Evolutionary conservation across 53 echinoderm and acorn worm genomes (phyloP).

Genomic region (Echinometra lucunter): DNA sequence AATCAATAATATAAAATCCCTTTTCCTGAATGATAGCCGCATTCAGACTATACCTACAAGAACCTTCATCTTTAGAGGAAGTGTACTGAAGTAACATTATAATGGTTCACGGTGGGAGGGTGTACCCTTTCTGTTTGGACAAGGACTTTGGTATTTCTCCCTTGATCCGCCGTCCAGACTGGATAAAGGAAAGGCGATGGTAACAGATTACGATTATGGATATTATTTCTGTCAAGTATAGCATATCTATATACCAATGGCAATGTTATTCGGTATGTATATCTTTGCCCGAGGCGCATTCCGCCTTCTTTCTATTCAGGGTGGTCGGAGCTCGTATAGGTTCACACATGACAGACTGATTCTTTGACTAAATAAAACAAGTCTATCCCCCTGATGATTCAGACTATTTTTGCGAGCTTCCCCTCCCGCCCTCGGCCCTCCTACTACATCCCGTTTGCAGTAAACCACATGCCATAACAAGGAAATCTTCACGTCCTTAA

Average conservation of each 20-base stretch:
- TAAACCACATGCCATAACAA: conserved; percentile 46
- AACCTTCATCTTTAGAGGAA: too few relatives aligned
- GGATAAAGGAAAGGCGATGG: not conserved
- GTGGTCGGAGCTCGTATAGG: not conserved
- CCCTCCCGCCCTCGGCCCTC: conserved; percentile 42
- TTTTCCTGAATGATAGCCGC: too few relatives aligned
- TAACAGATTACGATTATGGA: not conserved
- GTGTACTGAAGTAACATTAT: too few relatives aligned
- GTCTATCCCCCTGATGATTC: conserved; percentile 51
- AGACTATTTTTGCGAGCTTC: conserved; percentile 29
- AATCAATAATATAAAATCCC: too few relatives aligned
- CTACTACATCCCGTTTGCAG: conserved; percentile 42
- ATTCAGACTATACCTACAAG: too few relatives aligned
- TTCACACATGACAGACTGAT: conserved; percentile 46
- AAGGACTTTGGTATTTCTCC: conserved; percentile 5
- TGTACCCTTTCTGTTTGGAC: not conserved
- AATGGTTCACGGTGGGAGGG: not conserved
- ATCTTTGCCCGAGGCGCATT: not conserved
- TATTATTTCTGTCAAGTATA: not conserved
- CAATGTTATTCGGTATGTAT: conserved; percentile 20
- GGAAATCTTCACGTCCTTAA: conserved; percentile 6
- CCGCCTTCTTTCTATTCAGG: not conserved
- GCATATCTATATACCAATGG: not conserved
- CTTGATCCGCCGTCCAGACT: not conserved
- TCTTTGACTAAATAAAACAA: not conserved